Conservation (phyloP, 2,888 invertebrate genomes). For the Nephrotoma flavescens region DNA sequence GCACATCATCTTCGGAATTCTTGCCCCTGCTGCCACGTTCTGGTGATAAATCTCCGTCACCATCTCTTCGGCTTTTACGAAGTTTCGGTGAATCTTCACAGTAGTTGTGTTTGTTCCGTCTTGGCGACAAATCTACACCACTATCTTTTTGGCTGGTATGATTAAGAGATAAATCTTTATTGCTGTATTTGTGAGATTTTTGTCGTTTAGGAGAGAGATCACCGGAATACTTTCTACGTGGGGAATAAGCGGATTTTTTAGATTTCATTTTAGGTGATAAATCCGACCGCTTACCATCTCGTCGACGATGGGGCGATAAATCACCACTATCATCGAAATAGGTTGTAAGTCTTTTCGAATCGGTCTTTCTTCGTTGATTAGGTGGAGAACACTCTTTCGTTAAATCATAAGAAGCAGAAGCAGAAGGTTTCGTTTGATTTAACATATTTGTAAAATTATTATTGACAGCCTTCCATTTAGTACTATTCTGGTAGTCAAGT, state of each 20-base stretch:
- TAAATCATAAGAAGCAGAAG: neutral
- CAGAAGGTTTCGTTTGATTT: neutral
- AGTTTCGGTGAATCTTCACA: slow-evolving; percentile 27
- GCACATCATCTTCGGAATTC: neutral
- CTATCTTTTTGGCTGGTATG: neutral
- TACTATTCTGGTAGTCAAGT: slow-evolving; percentile 13
- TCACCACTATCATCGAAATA: neutral
- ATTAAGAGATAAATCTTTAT: neutral
- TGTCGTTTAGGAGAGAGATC: neutral
- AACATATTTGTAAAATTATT: slow-evolving; percentile 7
- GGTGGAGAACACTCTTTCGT: slow-evolving; percentile 11
- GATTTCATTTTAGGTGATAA: neutral
- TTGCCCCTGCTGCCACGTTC: neutral
- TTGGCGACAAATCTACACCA: slow-evolving; percentile 3
- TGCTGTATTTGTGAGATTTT: neutral
- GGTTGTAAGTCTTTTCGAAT: neutral
- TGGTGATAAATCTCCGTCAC: neutral
- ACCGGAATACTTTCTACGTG: neutral
- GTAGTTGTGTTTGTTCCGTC: slow-evolving; percentile 11
- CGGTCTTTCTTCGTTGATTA: neutral
- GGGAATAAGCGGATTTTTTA: neutral
- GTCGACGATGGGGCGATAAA: neutral
- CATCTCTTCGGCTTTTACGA: neutral
- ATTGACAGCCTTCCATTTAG: slow-evolving; percentile 22
- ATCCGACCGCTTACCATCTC: neutral